Base-by-base conservation (phyloP, 2,888 invertebrate species). In the Tricholauxania praeusta region DNA sequence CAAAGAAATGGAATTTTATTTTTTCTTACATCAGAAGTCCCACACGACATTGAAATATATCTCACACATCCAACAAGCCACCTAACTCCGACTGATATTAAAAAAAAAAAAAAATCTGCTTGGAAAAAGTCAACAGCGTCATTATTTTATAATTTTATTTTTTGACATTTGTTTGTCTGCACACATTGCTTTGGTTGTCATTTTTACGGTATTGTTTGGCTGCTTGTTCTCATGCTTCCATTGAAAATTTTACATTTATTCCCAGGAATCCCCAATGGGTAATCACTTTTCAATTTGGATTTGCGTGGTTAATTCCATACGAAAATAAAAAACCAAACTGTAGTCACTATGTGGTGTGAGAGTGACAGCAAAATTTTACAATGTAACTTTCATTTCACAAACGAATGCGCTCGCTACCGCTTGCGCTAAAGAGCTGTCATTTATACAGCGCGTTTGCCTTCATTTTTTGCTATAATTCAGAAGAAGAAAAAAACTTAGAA, bases 131-230 rank as follows among this genome's bases (percentile, higher is more conserved):
- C 39, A 10, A 59, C 49, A 53, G 52, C 59, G 59, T 82, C 82
- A 82, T 59, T 32, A 12, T 49, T 70, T 70, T 71, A 14, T 82
- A 83, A 82, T 83, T 83, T 82, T 81, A 82, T 81, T 82, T 82
- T 65, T 82, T 83, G 82, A 82, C 82, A 83, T 83, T 82, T 82
- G 82, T 83, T 83, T 82, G 82, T 82, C 83, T 82, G 82, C 83
- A 82, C 32, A 67, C 19, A 55, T 57, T 47, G 19, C n/a, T 17
- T 55, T 22, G 12, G 17, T n/a, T 55, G 55, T 55, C 55, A 17
- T 3, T 19, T 19, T 55, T 12, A 3, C 19, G n/a, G 14, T 55
- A 17, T 55, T 6, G 12, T n/a, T 55, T 22, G 19, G 19, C 17
- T 15, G 19, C 7, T 22, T 55, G 1, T 17, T 2, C 28, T 2